These are phyloP conservation scores for Aphaenogaster floridana DNA, from an alignment of 1,140 invertebrate genomes.

Conservation along the genomic window DNA sequence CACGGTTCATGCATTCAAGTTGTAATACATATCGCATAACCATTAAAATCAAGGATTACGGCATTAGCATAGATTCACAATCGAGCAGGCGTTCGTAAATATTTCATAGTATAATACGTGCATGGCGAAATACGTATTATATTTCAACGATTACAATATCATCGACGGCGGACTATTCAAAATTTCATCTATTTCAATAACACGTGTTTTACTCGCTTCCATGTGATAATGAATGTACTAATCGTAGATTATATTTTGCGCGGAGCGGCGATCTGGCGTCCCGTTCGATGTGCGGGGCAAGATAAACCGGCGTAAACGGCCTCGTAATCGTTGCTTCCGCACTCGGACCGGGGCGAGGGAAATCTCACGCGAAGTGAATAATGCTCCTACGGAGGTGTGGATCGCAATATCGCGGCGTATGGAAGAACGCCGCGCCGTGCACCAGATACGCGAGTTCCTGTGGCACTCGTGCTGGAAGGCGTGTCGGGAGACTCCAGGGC, in stretches of 20 bases:
- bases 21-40: background rate
- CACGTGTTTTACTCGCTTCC: background rate
- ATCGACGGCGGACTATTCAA: background rate
- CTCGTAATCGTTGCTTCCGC: constrained; percentile 56
- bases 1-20: background rate
- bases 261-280: background rate
- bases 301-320: constrained; percentile 53
- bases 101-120: background rate
- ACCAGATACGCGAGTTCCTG: constrained; percentile 74
- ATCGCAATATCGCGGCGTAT: constrained; percentile 78
- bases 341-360: background rate
- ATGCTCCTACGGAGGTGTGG: constrained; percentile 67
- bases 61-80: constrained; percentile 2
- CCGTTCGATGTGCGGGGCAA: background rate
- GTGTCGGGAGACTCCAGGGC: constrained; percentile 80
- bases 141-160: background rate
- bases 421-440: constrained; percentile 57
- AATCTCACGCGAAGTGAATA: constrained; percentile 53
- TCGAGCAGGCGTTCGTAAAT: background rate
- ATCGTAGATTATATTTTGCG: background rate
- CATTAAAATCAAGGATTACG: constrained; percentile 23
- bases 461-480: constrained; percentile 71
- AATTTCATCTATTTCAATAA: constrained; percentile 7
- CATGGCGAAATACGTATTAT: background rate
- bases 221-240: background rate